These are phyloP conservation scores for Aptenodytes forsteri DNA, from an alignment of 2,113 vertebrate genomes.

Conservation along the genomic window DNA sequence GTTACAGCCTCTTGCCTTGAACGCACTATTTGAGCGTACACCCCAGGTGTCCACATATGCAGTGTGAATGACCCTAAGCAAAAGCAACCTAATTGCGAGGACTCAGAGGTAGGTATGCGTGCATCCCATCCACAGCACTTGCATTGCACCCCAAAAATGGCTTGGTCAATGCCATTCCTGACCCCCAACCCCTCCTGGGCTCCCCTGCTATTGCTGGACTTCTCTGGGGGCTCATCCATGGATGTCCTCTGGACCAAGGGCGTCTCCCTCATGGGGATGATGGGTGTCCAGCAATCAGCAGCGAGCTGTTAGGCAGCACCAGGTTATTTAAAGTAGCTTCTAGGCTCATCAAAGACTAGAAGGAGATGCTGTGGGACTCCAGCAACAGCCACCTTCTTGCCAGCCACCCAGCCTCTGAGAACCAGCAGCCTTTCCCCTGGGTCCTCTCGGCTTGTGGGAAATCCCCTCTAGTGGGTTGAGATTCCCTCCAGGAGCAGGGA, in stretches of 20 bases:
- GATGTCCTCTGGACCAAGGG: neutral
- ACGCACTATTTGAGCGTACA: accelerated
- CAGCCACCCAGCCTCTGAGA: neutral
- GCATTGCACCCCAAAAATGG: neutral
- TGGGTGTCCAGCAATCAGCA: neutral
- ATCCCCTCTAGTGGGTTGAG: neutral
- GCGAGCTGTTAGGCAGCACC: neutral
- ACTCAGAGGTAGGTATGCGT: neutral
- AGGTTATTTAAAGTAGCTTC: neutral
- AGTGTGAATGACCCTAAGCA: neutral
- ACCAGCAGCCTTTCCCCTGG: neutral
- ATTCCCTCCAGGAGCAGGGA: neutral
- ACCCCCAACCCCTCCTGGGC: neutral
- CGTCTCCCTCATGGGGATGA: neutral
- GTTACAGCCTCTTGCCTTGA: neutral
- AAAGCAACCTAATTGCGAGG: neutral
- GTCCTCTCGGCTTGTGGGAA: neutral
- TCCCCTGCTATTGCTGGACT: neutral
- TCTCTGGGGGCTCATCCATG: neutral
- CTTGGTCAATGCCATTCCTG: neutral
- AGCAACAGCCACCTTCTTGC: neutral
- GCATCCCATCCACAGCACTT: neutral
- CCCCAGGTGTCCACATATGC: accelerated
- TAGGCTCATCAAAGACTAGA: neutral
- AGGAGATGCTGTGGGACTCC: neutral